Base-by-base conservation (phyloP, 2,888 invertebrate species). In the Graphium colonna region DNA sequence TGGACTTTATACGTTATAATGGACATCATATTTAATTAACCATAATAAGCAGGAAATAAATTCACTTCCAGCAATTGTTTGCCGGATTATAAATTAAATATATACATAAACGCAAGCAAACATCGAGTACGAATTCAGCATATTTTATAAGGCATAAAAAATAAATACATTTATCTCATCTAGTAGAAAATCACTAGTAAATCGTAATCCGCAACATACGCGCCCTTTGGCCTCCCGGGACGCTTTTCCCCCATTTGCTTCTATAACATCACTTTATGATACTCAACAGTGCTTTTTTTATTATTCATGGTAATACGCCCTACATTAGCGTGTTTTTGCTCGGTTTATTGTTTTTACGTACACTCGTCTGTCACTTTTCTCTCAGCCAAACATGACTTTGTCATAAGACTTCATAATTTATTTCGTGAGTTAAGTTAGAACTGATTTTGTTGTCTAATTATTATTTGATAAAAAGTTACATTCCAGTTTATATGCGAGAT, bases 201-300 rank as follows among this genome's bases (percentile, higher is more conserved):
- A 53, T 47, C 38, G 47, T 13, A 56, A 57, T 50, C 53, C 38
- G 49, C 42, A 53, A 58, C 54, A 52, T 58, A 60, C 69, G 66
- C 69, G 62, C 69, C 69, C 66, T 60, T 58, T 53, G 62, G 61
- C 80, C 69, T 75, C n/a, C 33, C 26, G 77, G 75, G 82, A 76
- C 77, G 68, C 62, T 84, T 83, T 86, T 75, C 74, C 79, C 42
- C 75, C 78, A 77, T 79, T 86, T 84, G 79, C 81, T 79, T 80
- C 79, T 80, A 76, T 77, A 81, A 77, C 79, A 81, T 82, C 83
- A 75, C 81, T 85, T 85, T 85, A 82, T 83, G 82, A 82, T 85
- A 77, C 78, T 75, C 73, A 68, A 73, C 77, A 73, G 79, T 77
- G 68, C 73, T 77, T 79, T 81, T 78, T 85, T 78, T 86, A 86